phyloP scores from a whole-genome alignment of 1,140 invertebrate genomes.

The Doryteuthis pealeii region DNA sequence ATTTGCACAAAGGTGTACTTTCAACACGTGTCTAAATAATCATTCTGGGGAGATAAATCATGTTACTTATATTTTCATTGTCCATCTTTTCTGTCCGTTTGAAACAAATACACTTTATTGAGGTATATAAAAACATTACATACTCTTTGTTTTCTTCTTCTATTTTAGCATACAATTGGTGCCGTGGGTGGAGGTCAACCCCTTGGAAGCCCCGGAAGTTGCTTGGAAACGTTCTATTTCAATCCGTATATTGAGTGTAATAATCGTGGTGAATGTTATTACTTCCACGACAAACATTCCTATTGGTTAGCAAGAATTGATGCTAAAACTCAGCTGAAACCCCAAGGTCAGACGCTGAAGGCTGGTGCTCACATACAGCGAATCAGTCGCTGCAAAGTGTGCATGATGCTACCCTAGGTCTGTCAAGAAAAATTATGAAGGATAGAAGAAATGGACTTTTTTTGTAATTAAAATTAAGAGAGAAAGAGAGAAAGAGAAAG shows the following conservation, averaged over 20 bases:
- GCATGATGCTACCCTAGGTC: conserved; percentile 64
- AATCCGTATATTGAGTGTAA: conserved; percentile 89
- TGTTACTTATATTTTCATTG: too few relatives aligned
- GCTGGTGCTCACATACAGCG: conserved; percentile 76
- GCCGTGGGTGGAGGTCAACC: conserved; percentile 91
- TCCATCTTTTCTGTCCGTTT: too few relatives aligned
- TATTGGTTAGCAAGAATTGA: conserved; percentile 97
- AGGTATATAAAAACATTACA: too few relatives aligned
- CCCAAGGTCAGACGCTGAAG: conserved; percentile 88
- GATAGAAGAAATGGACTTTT: too few relatives aligned
- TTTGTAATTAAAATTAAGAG: too few relatives aligned
- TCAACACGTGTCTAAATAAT: too few relatives aligned
- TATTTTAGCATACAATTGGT: conserved; percentile 68
- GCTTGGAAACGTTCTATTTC: conserved; percentile 89
- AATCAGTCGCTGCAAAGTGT: conserved; percentile 92
- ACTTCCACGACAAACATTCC: conserved; percentile 71
- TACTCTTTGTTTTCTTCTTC: conserved; percentile 39
- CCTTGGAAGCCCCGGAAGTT: conserved; percentile 87
- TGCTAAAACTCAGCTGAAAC: conserved; percentile 75
- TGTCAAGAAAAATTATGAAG: too few relatives aligned
- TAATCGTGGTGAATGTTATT: conserved; percentile 37
- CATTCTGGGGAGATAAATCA: too few relatives aligned
- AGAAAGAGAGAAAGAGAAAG: too few relatives aligned
- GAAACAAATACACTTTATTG: too few relatives aligned
- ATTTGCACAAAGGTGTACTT: too few relatives aligned